A percentile compares a stretch with the other conserved stretches of the same genome.
phyloP scores from a whole-genome alignment of 2,888 invertebrate species.

The Microctonus aethiopoides region DNA sequence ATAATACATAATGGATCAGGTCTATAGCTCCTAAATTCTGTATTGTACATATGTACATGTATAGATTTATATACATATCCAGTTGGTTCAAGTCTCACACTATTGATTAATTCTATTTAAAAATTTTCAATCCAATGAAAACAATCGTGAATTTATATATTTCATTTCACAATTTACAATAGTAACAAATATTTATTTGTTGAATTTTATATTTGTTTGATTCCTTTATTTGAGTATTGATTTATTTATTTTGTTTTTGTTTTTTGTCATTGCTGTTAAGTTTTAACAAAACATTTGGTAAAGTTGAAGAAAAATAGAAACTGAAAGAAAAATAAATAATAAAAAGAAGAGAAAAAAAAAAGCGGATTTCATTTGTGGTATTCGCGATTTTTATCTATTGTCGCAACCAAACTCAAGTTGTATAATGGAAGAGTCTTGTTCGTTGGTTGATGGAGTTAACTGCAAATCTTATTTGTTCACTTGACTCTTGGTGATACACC shows the following conservation, averaged over 20 bases:
- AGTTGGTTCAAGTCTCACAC: background rate
- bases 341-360: background rate
- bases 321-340: background rate
- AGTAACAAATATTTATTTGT: background rate
- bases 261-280: background rate
- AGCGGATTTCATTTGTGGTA: background rate
- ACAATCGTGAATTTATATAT: background rate
- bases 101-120: background rate
- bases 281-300: background rate
- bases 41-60: background rate
- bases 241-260: background rate
- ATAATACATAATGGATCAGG: background rate
- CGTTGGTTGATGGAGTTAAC: background rate
- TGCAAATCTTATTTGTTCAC: slow-evolving; percentile 7
- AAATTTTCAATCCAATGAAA: background rate
- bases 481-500: slow-evolving; percentile 1
- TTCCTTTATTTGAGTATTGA: background rate
- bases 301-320: background rate
- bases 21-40: background rate
- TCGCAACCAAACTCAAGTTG: background rate
- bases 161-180: background rate
- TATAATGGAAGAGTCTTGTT: slow-evolving; percentile 23
- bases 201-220: background rate
- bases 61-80: background rate
- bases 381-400: background rate